These are phyloP conservation scores for Oostethus manadensis DNA, from an alignment of 2,113 vertebrate genomes.

Conservation along the genomic window DNA sequence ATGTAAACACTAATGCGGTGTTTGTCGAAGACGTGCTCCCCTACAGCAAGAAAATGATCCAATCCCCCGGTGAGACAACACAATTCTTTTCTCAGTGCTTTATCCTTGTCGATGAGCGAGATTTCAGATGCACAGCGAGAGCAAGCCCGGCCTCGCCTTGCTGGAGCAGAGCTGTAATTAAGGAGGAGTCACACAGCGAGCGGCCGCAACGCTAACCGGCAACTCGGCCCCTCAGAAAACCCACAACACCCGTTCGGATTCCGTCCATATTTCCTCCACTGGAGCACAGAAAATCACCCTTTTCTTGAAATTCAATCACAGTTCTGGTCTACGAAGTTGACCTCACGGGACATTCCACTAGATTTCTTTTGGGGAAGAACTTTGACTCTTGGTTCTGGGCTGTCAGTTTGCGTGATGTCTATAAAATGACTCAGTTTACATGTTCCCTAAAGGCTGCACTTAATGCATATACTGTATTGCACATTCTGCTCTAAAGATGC, in stretches of 20 bases:
- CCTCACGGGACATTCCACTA: conserved; percentile 51
- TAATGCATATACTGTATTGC: no score
- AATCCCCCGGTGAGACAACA: conserved; percentile 26
- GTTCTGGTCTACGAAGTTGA: conserved; percentile 31
- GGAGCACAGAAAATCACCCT: conserved; percentile 45
- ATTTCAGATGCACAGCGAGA: conserved; percentile 20
- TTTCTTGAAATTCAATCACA: conserved; percentile 32
- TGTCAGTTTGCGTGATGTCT: background rate
- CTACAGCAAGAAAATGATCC: no score
- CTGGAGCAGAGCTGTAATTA: conserved; percentile 57
- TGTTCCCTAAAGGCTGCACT: no score
- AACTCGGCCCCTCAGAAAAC: conserved; percentile 61
- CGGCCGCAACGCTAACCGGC: conserved; percentile 56
- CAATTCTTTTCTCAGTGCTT: conserved; percentile 30
- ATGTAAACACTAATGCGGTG: no score
- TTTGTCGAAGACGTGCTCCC: no score
- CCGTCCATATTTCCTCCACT: conserved; percentile 33
- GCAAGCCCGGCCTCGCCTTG: conserved; percentile 65
- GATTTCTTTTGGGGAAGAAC: conserved; percentile 1
- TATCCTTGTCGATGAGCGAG: conserved; percentile 6
- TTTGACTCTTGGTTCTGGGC: background rate
- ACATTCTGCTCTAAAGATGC: no score
- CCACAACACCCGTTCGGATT: conserved; percentile 55
- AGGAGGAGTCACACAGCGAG: conserved; percentile 43
- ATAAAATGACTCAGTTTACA: background rate